phyloP scores from a whole-genome alignment of 2,888 invertebrate species.

The Trichogramma dendrolimi region DNA sequence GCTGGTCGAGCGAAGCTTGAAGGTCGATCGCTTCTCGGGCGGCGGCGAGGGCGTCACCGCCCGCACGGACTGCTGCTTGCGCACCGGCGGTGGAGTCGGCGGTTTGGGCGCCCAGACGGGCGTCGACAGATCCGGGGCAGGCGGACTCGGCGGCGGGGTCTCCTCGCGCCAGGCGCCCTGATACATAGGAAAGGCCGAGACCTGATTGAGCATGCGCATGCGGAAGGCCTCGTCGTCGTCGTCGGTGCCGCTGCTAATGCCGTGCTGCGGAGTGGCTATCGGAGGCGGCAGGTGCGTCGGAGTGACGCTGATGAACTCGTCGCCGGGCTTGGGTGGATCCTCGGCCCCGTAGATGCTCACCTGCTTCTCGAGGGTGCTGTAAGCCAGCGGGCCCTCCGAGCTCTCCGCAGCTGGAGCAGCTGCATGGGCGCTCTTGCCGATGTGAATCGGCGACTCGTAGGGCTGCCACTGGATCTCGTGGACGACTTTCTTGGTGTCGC shows the following conservation, averaged over 20 bases:
- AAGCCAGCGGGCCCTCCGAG: slow-evolving; percentile 8
- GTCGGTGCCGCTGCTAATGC: slow-evolving; percentile 4
- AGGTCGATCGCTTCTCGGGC: slow-evolving; percentile 30
- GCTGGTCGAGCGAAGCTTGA: slow-evolving; percentile 21
- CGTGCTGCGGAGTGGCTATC: slow-evolving; percentile 32
- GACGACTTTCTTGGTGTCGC: slow-evolving; percentile 43
- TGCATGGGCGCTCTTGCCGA: not conserved
- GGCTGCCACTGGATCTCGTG: slow-evolving; percentile 48
- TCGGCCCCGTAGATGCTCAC: slow-evolving; percentile 27
- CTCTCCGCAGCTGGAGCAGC: not conserved
- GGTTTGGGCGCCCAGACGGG: slow-evolving; percentile 45
- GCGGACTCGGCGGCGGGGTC: slow-evolving; percentile 44
- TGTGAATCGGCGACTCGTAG: slow-evolving; percentile 37
- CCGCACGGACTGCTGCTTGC: slow-evolving; percentile 30
- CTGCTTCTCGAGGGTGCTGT: slow-evolving; percentile 6
- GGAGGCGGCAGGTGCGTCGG: slow-evolving; percentile 48
- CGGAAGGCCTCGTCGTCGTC: slow-evolving; percentile 45
- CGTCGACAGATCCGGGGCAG: slow-evolving; percentile 37
- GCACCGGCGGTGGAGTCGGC: slow-evolving; percentile 27
- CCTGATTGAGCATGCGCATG: slow-evolving; percentile 45
- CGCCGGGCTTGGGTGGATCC: slow-evolving; percentile 29
- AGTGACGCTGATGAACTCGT: slow-evolving; percentile 44
- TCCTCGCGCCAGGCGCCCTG: slow-evolving; percentile 50
- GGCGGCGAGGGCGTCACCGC: slow-evolving; percentile 9
- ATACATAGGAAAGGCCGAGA: slow-evolving; percentile 48